phyloP scores from a whole-genome alignment of 2,113 vertebrate species.

The Trochalopteron elliotii region DNA sequence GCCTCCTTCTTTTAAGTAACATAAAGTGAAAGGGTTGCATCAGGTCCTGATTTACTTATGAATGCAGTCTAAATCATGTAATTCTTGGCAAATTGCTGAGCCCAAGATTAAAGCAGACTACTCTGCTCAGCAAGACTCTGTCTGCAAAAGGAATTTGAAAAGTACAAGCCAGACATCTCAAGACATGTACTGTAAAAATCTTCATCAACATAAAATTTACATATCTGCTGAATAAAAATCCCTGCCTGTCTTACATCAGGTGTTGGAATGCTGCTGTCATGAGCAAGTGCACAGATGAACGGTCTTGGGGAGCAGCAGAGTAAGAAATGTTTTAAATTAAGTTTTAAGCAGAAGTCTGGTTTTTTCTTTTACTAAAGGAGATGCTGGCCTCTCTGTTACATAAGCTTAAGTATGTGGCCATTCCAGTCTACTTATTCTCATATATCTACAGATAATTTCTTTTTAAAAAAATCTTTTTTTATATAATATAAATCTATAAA shows the following conservation, averaged over 20 bases:
- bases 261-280: neutral
- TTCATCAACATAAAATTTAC: conserved; percentile 13
- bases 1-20: neutral
- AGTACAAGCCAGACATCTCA: neutral
- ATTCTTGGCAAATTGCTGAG: conserved; percentile 38
- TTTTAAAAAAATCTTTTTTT: neutral
- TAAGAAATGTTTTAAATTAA: neutral
- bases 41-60: neutral
- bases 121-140: neutral
- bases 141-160: neutral
- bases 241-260: neutral
- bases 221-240: neutral
- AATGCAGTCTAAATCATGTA: neutral
- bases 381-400: neutral
- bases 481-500: neutral
- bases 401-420: neutral
- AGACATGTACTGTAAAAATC: neutral
- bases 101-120: conserved; percentile 6
- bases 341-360: neutral
- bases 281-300: neutral
- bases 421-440: neutral
- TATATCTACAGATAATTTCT: neutral
- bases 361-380: neutral
- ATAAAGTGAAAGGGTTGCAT: neutral
- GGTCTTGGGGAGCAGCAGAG: neutral